phyloP scores from a whole-genome alignment of 2,113 vertebrate genomes.

The Erinaceus europaeus region DNA sequence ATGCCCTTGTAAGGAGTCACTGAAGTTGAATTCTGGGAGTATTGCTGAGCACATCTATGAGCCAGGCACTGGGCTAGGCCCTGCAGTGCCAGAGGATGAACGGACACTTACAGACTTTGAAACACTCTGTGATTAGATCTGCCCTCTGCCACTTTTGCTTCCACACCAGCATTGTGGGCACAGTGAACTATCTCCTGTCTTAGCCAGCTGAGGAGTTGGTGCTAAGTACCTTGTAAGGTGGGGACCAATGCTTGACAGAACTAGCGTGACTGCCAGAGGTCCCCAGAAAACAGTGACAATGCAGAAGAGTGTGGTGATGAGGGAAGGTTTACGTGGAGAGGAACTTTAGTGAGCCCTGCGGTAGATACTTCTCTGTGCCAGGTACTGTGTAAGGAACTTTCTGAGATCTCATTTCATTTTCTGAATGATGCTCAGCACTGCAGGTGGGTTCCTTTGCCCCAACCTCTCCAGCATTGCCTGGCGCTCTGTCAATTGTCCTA shows the following conservation, averaged over 20 bases:
- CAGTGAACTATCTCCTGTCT: background rate
- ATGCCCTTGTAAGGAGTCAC: background rate
- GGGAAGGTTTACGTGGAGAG: background rate
- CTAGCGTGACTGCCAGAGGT: no score
- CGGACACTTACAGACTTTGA: background rate
- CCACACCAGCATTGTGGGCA: fast-evolving
- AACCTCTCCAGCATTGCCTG: no score
- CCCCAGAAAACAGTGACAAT: no score
- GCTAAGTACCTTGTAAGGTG: background rate
- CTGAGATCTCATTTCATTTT: background rate
- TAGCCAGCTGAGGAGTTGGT: background rate
- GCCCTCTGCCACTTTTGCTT: background rate
- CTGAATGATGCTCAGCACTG: no score
- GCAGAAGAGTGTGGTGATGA: background rate
- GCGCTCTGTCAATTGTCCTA: no score
- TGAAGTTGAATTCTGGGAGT: background rate
- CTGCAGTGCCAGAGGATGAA: background rate
- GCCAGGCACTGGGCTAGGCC: background rate
- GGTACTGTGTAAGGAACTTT: background rate
- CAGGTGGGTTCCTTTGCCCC: no score
- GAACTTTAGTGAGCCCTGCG: no score
- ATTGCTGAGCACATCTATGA: background rate
- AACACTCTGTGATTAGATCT: background rate
- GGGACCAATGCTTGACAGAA: no score
- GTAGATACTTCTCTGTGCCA: background rate